Evolutionary conservation across 2,888 invertebrate genomes (phyloP).

Genomic region (Lepidocyrtinus sp.): DNA sequence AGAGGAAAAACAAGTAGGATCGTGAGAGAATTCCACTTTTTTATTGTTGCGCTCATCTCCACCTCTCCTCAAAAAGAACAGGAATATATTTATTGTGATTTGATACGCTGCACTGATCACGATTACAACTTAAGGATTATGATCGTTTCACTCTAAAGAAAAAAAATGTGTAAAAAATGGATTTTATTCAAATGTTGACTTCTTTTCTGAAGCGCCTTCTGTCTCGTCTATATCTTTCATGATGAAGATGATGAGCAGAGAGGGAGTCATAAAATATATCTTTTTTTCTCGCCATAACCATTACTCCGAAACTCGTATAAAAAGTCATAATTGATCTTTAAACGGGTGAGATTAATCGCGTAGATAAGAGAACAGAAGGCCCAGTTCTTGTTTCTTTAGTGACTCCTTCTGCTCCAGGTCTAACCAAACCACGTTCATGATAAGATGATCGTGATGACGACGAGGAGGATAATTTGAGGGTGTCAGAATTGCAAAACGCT

Average conservation of each 20-base stretch:
- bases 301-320: conserved; percentile 2
- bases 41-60: too few species aligned
- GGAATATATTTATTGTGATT: too few species aligned
- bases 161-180: too few species aligned
- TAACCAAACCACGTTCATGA: too few species aligned
- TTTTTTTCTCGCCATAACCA: conserved; percentile 15
- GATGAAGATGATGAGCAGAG: background rate
- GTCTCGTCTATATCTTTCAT: conserved; percentile 15
- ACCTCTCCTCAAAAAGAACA: too few species aligned
- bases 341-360: conserved; percentile 50
- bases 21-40: conserved; percentile 53
- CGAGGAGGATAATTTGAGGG: conserved; percentile 21
- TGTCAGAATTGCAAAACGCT: conserved; percentile 50
- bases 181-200: too few species aligned
- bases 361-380: conserved; percentile 55
- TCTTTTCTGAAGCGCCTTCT: too few species aligned
- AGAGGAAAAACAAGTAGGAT: background rate
- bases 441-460: conserved; percentile 18
- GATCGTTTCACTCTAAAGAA: too few species aligned
- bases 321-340: conserved; percentile 53
- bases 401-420: too few species aligned
- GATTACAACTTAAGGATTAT: too few species aligned
- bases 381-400: conserved; percentile 7
- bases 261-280: background rate
- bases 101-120: too few species aligned